Evolutionary conservation across 2,888 invertebrate species (phyloP), one percentile per base, ranked within the genome.

Genomic region (Amblyteles armatorius): DNA sequence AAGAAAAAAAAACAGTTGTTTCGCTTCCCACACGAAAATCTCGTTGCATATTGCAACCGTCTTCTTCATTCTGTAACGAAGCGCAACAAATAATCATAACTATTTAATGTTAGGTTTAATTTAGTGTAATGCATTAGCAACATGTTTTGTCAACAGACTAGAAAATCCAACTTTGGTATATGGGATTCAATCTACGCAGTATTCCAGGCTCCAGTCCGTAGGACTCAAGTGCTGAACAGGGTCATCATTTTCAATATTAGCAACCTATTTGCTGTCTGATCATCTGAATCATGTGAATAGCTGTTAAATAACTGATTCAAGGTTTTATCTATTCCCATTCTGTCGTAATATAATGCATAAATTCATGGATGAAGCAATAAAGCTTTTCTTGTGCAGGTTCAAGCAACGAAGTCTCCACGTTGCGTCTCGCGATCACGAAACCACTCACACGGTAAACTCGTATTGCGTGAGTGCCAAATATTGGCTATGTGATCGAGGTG

Each of bases 1-100:
- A 29, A 29, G 29, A 29, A 60, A n/a, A 16, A 16, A 63, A 63
- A 86, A 86, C 55, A 82, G 76, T 74, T 71, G 55, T 73, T 85
- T 74, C 77, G 72, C 71, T 77, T 74, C 40, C 57, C 60, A 60
- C 50, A 48, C 44, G 44, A 67, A 13, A 55, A 26, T 72, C 79
- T 79, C 79, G 79, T 79, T 71, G 63, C 26, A 63, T 63, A 71
- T 63, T 50, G 71, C 63, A 26, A 26, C 44, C n/a, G 19, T 65
- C 79, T 40, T 36, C 63, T 63, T 65, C 11, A n/a, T 26, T 65
- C 79, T 72, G 79, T 36, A 40, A 40, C 3, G 40, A 40, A 40
- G 11, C 40, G 40, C 9, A 40, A 40, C 9, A 11, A 40, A 40
- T 40, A 9, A 40, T 40, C 40, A 40, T 40, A 1, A 11, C 3